Percentiles rank a stretch among this genome's conserved stretches.
Conservation (phyloP, 2,888 invertebrate species). For the Bedellia somnulentella region DNA sequence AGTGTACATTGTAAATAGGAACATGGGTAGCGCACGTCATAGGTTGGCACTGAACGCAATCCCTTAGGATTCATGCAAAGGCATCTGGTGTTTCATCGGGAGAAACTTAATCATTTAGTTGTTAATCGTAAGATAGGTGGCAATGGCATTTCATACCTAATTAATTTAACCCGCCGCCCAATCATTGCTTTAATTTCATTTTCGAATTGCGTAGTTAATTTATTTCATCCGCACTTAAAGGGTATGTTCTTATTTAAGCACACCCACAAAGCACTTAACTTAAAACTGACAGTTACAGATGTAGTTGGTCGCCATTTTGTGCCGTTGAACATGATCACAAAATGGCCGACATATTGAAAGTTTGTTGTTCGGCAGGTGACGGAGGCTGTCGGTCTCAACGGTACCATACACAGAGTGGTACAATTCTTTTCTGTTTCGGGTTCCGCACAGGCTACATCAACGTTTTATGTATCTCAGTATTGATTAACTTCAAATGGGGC, state of each 20-base stretch:
- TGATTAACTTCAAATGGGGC: conserved; percentile 36
- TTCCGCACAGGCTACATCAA: conserved; percentile 63
- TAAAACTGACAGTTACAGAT: no score
- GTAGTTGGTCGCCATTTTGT: conserved; percentile 14
- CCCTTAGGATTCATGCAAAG: no score
- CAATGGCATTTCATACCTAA: conserved; percentile 24
- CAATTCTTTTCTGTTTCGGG: conserved; percentile 66
- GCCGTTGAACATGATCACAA: conserved; percentile 16
- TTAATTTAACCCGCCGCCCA: conserved; percentile 34
- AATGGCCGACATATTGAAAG: conserved; percentile 43
- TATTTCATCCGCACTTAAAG: conserved; percentile 28
- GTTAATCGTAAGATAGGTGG: no score
- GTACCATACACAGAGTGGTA: conserved; percentile 65
- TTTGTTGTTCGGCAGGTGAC: conserved; percentile 64
- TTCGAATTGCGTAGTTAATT: conserved; percentile 20
- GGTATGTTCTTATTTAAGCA: conserved; percentile 11
- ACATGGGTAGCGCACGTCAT: conserved; percentile 54
- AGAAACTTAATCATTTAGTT: no score
- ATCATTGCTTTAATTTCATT: conserved; percentile 46
- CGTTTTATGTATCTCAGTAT: conserved; percentile 66
- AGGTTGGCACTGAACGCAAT: conserved; percentile 46
- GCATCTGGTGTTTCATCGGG: no score
- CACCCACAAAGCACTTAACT: conserved; percentile 10
- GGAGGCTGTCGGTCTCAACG: conserved; percentile 64
- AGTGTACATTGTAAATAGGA: conserved; percentile 47